Evolutionary conservation across 2,888 invertebrate species (phyloP).

Genomic region (Chironomus riparius): DNA sequence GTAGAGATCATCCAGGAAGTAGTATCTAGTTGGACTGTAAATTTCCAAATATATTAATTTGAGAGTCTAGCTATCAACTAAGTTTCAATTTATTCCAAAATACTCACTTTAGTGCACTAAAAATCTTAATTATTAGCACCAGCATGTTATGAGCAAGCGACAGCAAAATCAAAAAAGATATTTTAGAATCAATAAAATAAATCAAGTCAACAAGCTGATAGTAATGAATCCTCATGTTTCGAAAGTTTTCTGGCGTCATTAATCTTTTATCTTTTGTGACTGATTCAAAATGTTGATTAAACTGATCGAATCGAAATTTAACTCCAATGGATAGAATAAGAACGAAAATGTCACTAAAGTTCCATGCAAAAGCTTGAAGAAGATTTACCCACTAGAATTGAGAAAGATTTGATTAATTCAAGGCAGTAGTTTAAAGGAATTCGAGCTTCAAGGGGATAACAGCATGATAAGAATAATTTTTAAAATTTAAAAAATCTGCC

Average conservation of each 20-base stretch:
- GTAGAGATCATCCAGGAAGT: neutral
- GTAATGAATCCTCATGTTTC: constrained; percentile 41
- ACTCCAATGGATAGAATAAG: neutral
- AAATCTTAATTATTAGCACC: neutral
- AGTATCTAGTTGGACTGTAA: neutral
- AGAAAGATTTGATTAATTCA: too few relatives aligned
- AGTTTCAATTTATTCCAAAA: neutral
- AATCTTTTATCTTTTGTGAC: neutral
- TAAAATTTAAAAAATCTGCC: too few relatives aligned
- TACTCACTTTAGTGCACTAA: constrained; percentile 12
- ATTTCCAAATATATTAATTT: too few relatives aligned
- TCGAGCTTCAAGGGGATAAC: too few relatives aligned
- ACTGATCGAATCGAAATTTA: constrained; percentile 5
- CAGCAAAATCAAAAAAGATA: constrained; percentile 40
- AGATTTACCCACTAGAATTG: constrained; percentile 2
- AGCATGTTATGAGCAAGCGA: constrained; percentile 42
- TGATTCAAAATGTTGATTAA: constrained; percentile 21
- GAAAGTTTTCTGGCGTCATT: constrained; percentile 41
- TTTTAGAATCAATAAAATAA: constrained; percentile 37
- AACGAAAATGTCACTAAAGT: neutral
- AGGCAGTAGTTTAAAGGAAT: too few relatives aligned
- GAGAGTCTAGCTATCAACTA: too few relatives aligned
- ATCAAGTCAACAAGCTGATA: constrained; percentile 39
- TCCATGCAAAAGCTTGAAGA: constrained; percentile 10
- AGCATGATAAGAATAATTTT: too few relatives aligned